Conservation (phyloP, 1,140 invertebrate genomes). For the Heliconius congener region DNA sequence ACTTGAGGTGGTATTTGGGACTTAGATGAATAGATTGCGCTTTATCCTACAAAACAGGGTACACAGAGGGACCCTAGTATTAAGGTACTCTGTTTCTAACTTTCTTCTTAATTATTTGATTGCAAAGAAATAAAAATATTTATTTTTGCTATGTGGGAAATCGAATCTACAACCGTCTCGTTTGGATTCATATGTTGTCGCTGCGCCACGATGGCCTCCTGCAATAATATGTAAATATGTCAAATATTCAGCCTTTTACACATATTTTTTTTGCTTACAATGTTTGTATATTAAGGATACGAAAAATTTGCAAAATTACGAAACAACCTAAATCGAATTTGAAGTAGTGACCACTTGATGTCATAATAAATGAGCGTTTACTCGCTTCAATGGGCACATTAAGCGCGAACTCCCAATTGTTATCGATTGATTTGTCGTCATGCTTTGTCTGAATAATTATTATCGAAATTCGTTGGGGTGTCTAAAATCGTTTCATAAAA, state of each 20-base stretch:
- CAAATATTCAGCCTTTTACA: background rate
- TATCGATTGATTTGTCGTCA: slow-evolving; percentile 2
- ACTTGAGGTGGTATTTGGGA: too few species aligned
- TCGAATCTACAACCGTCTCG: too few species aligned
- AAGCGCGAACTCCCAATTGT: background rate
- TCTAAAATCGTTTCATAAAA: background rate
- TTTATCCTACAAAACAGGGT: too few species aligned
- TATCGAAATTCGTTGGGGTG: background rate
- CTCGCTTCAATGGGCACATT: background rate
- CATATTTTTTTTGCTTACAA: background rate
- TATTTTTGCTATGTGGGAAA: background rate
- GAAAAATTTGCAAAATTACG: slow-evolving; percentile 13
- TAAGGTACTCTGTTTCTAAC: too few species aligned
- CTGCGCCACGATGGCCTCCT: too few species aligned
- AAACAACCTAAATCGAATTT: background rate
- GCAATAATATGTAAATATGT: too few species aligned
- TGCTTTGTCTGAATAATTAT: background rate
- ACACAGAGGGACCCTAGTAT: too few species aligned
- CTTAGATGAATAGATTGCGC: too few species aligned
- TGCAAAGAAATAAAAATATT: too few species aligned
- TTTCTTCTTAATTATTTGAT: too few species aligned
- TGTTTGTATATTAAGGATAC: background rate
- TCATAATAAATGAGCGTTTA: slow-evolving; percentile 3
- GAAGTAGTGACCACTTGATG: background rate
- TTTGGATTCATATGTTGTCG: too few species aligned